Evolutionary conservation across 2,797 vertebrate species (phyloP).

Genomic region (Alca torda): DNA sequence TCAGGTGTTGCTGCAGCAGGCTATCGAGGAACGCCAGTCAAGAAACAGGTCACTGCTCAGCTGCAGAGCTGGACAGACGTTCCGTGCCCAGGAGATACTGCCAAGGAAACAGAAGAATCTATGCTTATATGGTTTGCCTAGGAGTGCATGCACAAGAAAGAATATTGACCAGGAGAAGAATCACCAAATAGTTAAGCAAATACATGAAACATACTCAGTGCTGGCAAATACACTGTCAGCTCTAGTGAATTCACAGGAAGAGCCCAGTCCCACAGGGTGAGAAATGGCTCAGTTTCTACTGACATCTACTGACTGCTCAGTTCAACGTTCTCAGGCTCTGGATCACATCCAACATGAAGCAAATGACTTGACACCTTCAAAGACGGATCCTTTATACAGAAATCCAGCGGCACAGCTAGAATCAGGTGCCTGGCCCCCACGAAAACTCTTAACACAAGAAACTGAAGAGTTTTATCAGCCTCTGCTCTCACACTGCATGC

Average conservation of each 20-base stretch:
- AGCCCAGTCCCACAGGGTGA: not conserved
- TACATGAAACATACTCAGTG: not conserved
- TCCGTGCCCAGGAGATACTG: not conserved
- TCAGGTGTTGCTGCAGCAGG: not conserved
- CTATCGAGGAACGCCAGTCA: not conserved
- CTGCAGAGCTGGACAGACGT: not conserved
- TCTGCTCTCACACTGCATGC: not conserved
- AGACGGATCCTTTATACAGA: not conserved
- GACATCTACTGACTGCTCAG: constrained; percentile 23
- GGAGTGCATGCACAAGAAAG: too few relatives aligned
- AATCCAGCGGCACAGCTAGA: not conserved
- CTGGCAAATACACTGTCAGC: not conserved
- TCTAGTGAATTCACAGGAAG: not conserved
- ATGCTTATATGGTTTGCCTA: not conserved
- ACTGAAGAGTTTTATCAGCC: not conserved
- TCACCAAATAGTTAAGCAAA: not conserved
- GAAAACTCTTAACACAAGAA: not conserved
- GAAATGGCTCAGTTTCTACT: constrained; percentile 21
- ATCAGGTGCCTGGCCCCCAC: not conserved
- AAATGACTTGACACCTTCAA: not conserved
- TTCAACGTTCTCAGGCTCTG: not conserved
- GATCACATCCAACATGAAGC: not conserved
- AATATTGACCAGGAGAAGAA: not conserved
- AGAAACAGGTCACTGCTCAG: not conserved
- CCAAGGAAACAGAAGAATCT: not conserved